Conservation (phyloP, 2,797 vertebrate species). For the Girardinus metallicus region DNA sequence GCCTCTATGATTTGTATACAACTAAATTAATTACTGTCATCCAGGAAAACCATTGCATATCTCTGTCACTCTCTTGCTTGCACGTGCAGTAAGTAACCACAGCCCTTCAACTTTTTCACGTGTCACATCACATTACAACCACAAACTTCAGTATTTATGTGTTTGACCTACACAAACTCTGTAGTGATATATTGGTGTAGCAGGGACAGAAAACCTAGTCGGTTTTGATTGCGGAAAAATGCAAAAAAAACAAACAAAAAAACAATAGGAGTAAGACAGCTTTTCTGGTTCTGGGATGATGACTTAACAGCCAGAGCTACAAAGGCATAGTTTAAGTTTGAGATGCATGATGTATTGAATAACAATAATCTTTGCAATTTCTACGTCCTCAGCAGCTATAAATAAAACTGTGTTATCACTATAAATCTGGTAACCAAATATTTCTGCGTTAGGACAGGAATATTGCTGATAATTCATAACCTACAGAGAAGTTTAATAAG, state of each 20-base stretch:
- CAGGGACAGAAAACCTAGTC: neutral
- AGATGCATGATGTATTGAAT: neutral
- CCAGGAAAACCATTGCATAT: neutral
- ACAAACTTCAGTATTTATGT: neutral
- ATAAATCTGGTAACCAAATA: neutral
- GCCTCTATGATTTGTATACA: neutral
- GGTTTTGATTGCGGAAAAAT: neutral
- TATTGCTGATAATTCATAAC: neutral
- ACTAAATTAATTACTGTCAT: neutral
- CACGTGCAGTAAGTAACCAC: neutral
- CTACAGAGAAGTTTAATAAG: neutral
- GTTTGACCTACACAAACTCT: neutral
- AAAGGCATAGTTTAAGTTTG: neutral
- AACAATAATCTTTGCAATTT: neutral
- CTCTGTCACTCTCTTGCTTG: neutral
- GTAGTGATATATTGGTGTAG: neutral
- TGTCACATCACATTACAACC: neutral
- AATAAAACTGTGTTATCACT: neutral
- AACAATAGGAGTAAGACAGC: neutral
- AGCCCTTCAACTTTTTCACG: neutral
- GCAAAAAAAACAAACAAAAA: neutral
- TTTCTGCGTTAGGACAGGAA: neutral
- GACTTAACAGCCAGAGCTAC: neutral
- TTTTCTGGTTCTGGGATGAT: neutral
- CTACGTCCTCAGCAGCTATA: neutral